Evolutionary conservation across 2,113 vertebrate genomes (phyloP).

Genomic region (Chroicocephalus ridibundus): DNA sequence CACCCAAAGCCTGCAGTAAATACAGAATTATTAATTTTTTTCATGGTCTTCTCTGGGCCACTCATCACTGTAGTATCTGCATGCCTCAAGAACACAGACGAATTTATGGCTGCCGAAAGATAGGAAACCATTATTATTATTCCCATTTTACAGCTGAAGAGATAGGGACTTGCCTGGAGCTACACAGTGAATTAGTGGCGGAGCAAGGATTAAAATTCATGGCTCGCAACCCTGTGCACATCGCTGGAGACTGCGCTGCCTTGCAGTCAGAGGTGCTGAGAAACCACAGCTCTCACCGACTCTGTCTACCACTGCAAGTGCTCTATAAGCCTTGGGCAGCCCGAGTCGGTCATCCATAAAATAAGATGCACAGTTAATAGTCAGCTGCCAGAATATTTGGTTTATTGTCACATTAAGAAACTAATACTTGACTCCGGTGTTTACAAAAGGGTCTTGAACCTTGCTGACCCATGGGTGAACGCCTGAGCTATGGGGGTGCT

Average conservation of each 20-base stretch:
- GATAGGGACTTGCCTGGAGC: conserved; percentile 40
- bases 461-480: not conserved
- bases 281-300: not conserved
- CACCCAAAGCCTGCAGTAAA: conserved; percentile 32
- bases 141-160: conserved; percentile 57
- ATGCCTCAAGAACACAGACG: conserved; percentile 50
- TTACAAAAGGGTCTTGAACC: not conserved
- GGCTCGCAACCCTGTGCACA: not conserved
- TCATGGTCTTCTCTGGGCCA: conserved; percentile 4
- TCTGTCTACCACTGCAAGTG: not conserved
- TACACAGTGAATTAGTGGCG: conserved; percentile 32
- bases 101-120: not conserved
- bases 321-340: not conserved
- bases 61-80: conserved; percentile 30
- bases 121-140: conserved; percentile 48
- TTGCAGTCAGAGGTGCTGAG: conserved; percentile 13
- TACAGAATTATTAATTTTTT: conserved; percentile 40
- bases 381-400: not conserved
- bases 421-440: not conserved
- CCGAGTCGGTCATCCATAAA: conserved; percentile 7
- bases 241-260: not conserved
- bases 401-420: not conserved
- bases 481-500: not conserved
- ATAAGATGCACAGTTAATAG: not conserved
- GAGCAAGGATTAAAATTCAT: conserved; percentile 43